Conservation (phyloP, 2,113 vertebrate genomes). For the Ascaphus truei region DNA sequence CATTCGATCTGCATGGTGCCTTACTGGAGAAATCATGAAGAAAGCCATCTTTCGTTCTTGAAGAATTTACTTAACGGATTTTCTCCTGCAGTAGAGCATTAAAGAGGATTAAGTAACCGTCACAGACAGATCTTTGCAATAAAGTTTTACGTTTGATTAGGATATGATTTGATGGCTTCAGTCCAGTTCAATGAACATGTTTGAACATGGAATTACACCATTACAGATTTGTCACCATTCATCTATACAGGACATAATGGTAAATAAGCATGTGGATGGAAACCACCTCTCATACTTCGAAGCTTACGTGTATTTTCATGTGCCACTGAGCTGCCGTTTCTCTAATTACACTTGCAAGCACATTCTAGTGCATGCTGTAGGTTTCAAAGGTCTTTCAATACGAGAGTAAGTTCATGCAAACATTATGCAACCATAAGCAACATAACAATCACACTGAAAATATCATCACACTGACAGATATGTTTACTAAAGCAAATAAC, state of each 20-base stretch:
- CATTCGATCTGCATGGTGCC: constrained; percentile 13
- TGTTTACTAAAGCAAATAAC: too few species aligned
- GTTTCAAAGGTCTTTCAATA: too few species aligned
- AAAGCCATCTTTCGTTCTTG: constrained; percentile 16
- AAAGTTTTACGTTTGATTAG: constrained; percentile 32
- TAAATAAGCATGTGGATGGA: background rate
- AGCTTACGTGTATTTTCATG: background rate
- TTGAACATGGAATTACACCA: constrained; percentile 7
- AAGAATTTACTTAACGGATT: constrained; percentile 20
- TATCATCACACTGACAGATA: too few species aligned
- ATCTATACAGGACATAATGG: background rate
- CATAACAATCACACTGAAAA: too few species aligned
- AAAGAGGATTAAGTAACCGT: constrained; percentile 23
- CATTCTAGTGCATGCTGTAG: too few species aligned
- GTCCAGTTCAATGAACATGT: constrained; percentile 19
- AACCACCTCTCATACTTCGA: background rate
- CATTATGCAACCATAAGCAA: too few species aligned
- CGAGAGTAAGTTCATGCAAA: too few species aligned
- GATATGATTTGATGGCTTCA: constrained; percentile 26
- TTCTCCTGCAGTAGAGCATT: constrained; percentile 21
- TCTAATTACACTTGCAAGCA: background rate
- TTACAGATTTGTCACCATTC: background rate
- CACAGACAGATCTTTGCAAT: constrained; percentile 13
- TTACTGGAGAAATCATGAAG: constrained; percentile 1
- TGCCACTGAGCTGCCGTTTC: background rate